A percentile compares a stretch with the other conserved stretches of the same genome.
Evolutionary conservation across 2,113 vertebrate species (phyloP).

Genomic region (Paramisgurnus dabryanus): DNA sequence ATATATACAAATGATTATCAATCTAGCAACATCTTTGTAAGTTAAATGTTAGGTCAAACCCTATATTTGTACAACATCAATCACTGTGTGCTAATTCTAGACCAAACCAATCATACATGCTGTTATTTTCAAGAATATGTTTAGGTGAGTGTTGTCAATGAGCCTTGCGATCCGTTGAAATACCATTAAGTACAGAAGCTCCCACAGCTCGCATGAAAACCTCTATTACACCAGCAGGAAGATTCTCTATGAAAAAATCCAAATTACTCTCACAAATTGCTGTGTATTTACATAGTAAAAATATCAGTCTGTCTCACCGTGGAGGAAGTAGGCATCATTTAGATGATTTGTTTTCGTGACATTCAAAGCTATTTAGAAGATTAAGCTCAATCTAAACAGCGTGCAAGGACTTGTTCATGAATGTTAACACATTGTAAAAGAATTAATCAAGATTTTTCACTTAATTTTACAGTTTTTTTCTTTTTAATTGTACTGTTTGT

Average conservation of each 20-base stretch:
- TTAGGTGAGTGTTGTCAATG: neutral
- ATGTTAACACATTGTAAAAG: neutral
- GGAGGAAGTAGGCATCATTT: constrained; percentile 44
- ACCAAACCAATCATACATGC: neutral
- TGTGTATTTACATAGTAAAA: constrained; percentile 54
- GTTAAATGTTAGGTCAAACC: neutral
- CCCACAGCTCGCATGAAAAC: constrained; percentile 35
- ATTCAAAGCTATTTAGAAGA: constrained; percentile 52
- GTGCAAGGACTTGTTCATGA: neutral
- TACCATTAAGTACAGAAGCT: constrained; percentile 27
- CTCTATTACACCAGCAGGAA: constrained; percentile 14
- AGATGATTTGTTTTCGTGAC: constrained; percentile 52
- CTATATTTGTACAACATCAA: neutral
- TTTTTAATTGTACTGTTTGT: neutral
- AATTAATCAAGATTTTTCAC: neutral
- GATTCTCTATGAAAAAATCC: constrained; percentile 16
- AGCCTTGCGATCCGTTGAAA: neutral
- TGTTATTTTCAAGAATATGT: neutral
- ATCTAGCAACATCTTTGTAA: neutral
- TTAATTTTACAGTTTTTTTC: neutral
- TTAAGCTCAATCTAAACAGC: constrained; percentile 40
- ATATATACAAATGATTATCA: neutral
- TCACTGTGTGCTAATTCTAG: neutral
- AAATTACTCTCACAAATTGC: constrained; percentile 48
- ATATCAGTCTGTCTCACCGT: constrained; percentile 50